Conservation (phyloP, 1,140 invertebrate genomes). For the Thaumetopoea pityocampa region DNA sequence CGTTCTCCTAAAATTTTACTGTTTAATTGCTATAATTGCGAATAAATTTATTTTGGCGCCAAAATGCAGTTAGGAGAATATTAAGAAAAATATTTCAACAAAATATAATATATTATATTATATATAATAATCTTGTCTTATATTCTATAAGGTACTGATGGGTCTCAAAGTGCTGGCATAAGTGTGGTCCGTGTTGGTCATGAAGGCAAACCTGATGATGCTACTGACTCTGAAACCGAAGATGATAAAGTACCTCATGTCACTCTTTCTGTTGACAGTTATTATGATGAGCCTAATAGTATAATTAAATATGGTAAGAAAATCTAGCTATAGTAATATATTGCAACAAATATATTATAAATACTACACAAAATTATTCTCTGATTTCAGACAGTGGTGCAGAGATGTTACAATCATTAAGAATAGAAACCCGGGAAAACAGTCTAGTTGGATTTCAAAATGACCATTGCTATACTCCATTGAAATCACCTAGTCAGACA, state of each 20-base stretch:
- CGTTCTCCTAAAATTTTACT: no score
- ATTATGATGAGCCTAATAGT: constrained; percentile 67
- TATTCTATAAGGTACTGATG: constrained; percentile 55
- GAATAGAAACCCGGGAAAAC: constrained; percentile 72
- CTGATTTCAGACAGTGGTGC: constrained; percentile 68
- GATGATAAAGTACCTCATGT: constrained; percentile 69
- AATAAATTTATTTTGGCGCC: constrained; percentile 30
- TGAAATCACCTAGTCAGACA: constrained; percentile 76
- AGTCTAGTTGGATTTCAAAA: constrained; percentile 76
- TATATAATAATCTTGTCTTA: no score
- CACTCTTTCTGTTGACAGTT: constrained; percentile 66
- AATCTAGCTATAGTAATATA: no score
- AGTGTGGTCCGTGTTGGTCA: constrained; percentile 68
- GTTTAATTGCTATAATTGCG: no score
- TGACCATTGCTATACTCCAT: constrained; percentile 82
- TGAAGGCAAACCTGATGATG: constrained; percentile 68
- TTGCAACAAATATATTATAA: no score
- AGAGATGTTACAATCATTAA: constrained; percentile 71
- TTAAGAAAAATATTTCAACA: neutral
- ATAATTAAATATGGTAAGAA: constrained; percentile 68
- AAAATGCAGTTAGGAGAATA: constrained; percentile 33
- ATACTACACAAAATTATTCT: no score
- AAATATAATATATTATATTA: neutral
- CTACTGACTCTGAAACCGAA: constrained; percentile 66
- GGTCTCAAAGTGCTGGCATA: constrained; percentile 62